A percentile compares a stretch with the other conserved stretches of the same genome.
phyloP scores from a whole-genome alignment of 2,888 invertebrate species.

The Tenthredo livida region DNA sequence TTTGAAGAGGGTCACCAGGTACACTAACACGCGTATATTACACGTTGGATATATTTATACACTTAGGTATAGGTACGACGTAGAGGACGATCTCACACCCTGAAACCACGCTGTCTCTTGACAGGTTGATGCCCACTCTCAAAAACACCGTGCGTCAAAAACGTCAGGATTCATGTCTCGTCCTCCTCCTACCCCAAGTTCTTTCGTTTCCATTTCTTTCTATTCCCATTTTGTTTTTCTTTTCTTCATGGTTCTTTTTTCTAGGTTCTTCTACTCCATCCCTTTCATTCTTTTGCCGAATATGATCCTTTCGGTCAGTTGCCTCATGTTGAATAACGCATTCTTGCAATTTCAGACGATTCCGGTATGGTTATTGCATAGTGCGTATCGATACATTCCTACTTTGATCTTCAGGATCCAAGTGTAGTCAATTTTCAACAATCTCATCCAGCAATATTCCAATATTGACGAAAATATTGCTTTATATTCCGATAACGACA shows the following conservation, averaged over 20 bases:
- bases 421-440: neutral
- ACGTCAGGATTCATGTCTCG: constrained; percentile 61
- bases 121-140: constrained; percentile 69
- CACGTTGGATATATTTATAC: constrained; percentile 58
- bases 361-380: neutral
- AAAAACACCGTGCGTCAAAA: constrained; percentile 68
- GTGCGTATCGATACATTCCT: neutral
- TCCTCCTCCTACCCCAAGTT: constrained; percentile 16
- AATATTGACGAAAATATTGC: neutral
- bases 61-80: constrained; percentile 48
- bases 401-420: neutral
- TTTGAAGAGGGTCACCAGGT: constrained; percentile 74
- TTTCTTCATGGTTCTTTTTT: neutral
- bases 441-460: neutral
- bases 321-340: neutral
- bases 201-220: constrained; percentile 30
- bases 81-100: constrained; percentile 60
- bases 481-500: neutral
- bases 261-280: neutral
- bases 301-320: neutral
- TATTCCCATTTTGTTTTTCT: neutral
- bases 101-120: constrained; percentile 65
- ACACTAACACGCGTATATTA: constrained; percentile 14
- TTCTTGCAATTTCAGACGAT: neutral
- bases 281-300: neutral